Percentiles rank a stretch among this genome's conserved stretches.
Evolutionary conservation across 2,888 invertebrate species (phyloP).

Genomic region (Augiades crinisus): DNA sequence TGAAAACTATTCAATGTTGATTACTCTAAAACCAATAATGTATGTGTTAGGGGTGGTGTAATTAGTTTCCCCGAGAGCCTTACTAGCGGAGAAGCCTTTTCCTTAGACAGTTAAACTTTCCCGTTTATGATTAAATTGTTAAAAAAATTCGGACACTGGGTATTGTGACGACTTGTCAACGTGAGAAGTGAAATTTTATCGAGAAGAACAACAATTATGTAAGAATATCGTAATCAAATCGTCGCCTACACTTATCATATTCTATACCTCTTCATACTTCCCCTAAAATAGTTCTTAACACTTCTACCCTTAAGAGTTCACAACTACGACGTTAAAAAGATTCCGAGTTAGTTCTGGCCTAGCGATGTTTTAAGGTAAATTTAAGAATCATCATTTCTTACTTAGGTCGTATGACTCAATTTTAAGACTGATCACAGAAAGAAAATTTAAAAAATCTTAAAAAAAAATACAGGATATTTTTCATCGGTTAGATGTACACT

Average conservation of each 20-base stretch:
- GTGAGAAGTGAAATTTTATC: slow-evolving; percentile 25
- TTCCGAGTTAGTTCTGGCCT: slow-evolving; percentile 70
- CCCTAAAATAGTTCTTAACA: slow-evolving; percentile 45
- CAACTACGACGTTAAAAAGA: slow-evolving; percentile 41
- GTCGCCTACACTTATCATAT: slow-evolving; percentile 51
- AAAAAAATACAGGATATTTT: slow-evolving; percentile 56
- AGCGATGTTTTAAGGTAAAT: slow-evolving; percentile 62
- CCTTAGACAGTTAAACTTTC: slow-evolving; percentile 66
- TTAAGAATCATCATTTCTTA: slow-evolving; percentile 76
- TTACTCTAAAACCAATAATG: slow-evolving; percentile 79
- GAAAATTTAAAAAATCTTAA: slow-evolving; percentile 50
- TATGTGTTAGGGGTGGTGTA: slow-evolving; percentile 73
- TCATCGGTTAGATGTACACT: slow-evolving; percentile 45
- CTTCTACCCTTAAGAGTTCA: slow-evolving; percentile 48
- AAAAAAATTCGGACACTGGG: slow-evolving; percentile 41
- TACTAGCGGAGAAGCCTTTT: slow-evolving; percentile 74
- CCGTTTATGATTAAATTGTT: slow-evolving; percentile 40
- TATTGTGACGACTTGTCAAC: slow-evolving; percentile 39
- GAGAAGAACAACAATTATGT: slow-evolving; percentile 27
- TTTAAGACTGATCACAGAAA: slow-evolving; percentile 81
- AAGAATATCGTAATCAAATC: slow-evolving; percentile 38
- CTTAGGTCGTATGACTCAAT: slow-evolving; percentile 81
- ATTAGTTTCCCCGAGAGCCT: slow-evolving; percentile 79
- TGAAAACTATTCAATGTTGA: slow-evolving; percentile 80
- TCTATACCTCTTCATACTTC: slow-evolving; percentile 47